These are phyloP conservation scores for Agrilus planipennis DNA, from an alignment of 1,140 invertebrate species.

Conservation along the genomic window DNA sequence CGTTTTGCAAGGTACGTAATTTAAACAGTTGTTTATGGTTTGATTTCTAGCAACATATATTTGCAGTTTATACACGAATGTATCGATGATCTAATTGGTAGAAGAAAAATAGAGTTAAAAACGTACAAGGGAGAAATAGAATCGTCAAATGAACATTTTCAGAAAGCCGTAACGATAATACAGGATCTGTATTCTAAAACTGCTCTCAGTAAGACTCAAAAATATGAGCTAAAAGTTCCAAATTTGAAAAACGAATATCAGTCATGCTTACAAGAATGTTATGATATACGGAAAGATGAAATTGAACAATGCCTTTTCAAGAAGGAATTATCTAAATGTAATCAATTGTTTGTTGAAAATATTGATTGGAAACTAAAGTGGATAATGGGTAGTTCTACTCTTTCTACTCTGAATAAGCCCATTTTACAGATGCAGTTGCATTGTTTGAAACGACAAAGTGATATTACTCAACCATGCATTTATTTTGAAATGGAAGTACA, in stretches of 20 bases:
- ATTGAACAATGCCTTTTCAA: slow-evolving; percentile 23
- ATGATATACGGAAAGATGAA: slow-evolving; percentile 22
- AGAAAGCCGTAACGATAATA: slow-evolving; percentile 15
- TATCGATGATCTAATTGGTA: slow-evolving; percentile 21
- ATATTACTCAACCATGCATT: slow-evolving; percentile 11
- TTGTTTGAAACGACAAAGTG: slow-evolving; percentile 14
- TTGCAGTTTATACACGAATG: slow-evolving; percentile 30
- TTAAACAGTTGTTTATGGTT: too few relatives aligned
- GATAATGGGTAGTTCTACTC: slow-evolving; percentile 28
- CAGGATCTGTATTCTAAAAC: slow-evolving; percentile 22
- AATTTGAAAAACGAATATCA: slow-evolving; percentile 11
- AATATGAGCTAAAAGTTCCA: slow-evolving; percentile 11
- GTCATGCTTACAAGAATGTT: slow-evolving; percentile 16
- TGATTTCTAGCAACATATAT: too few relatives aligned
- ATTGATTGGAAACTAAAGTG: slow-evolving; percentile 33
- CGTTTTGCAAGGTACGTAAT: slow-evolving; percentile 9
- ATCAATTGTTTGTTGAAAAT: slow-evolving; percentile 23
- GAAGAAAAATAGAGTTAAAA: slow-evolving; percentile 12
- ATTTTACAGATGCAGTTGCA: slow-evolving; percentile 28
- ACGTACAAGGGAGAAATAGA: slow-evolving; percentile 21
- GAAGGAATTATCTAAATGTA: slow-evolving; percentile 16
- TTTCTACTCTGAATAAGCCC: slow-evolving; percentile 22
- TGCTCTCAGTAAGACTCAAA: slow-evolving; percentile 11
- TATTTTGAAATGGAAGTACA: slow-evolving; percentile 27
- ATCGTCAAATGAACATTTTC: slow-evolving; percentile 23